Conservation (phyloP, 2,797 vertebrate species). For the Spondyliosoma cantharus region DNA sequence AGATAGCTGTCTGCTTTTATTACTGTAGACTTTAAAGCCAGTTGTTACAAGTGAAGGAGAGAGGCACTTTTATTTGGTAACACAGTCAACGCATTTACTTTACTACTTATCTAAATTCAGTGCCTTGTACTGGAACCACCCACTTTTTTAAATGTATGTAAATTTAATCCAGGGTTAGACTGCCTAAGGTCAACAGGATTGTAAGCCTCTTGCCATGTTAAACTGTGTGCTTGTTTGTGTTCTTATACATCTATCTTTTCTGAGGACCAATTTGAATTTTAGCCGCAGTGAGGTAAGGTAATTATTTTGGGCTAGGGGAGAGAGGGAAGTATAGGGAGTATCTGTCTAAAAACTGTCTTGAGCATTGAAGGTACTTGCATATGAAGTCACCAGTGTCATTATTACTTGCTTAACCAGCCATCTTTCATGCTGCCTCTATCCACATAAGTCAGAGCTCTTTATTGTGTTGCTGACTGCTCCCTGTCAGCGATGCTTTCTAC, state of each 20-base stretch:
- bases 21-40: background rate
- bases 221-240: background rate
- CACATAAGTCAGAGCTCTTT: too few species aligned
- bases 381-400: too few species aligned
- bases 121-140: background rate
- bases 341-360: too few species aligned
- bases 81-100: conserved; percentile 27
- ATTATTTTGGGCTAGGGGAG: too few species aligned
- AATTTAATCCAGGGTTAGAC: conserved; percentile 43
- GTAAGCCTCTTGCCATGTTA: conserved; percentile 12
- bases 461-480: background rate
- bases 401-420: too few species aligned
- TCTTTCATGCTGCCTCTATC: too few species aligned
- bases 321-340: too few species aligned
- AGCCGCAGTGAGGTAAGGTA: background rate
- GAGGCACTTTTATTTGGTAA: conserved; percentile 17
- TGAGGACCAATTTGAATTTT: background rate
- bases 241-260: background rate
- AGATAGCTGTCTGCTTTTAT: background rate
- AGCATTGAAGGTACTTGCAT: too few species aligned
- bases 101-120: conserved; percentile 21
- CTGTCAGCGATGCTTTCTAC: background rate
- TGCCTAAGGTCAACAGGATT: conserved; percentile 42
- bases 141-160: conserved; percentile 32
- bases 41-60: conserved; percentile 9